Conservation (phyloP, 2,113 vertebrate genomes). For the Paratilapia polleni region DNA sequence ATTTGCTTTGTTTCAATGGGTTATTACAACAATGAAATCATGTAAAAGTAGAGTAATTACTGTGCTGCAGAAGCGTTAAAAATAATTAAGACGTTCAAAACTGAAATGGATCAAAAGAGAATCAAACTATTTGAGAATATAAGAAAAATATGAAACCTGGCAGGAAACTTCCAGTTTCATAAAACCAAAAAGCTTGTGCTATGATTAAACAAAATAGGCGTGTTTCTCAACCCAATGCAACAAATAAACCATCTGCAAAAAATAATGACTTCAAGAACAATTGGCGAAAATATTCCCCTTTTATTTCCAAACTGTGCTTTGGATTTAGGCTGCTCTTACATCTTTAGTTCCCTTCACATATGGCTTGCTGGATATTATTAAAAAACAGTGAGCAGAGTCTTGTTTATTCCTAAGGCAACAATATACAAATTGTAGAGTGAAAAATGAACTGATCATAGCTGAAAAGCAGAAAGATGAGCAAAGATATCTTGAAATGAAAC, state of each 20-base stretch:
- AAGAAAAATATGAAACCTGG: conserved; percentile 24
- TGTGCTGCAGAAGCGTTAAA: conserved; percentile 10
- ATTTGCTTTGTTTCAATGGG: conserved; percentile 50
- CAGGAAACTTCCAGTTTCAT: conserved; percentile 23
- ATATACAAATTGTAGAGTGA: conserved; percentile 68
- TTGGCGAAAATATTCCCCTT: conserved; percentile 62
- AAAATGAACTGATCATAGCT: conserved; percentile 62
- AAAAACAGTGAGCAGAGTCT: conserved; percentile 63
- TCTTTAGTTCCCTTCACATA: conserved; percentile 69
- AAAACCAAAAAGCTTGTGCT: conserved; percentile 34
- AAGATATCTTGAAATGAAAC: conserved; percentile 68
- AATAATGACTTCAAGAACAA: conserved; percentile 64
- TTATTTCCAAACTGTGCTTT: conserved; percentile 69
- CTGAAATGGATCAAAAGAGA: conserved; percentile 12
- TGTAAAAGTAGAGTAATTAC: conserved; percentile 18
- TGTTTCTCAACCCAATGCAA: conserved; percentile 48
- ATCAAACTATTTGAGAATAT: neutral
- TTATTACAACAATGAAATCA: conserved; percentile 42
- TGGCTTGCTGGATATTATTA: conserved; percentile 76
- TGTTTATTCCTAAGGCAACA: conserved; percentile 82
- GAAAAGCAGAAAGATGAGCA: conserved; percentile 73
- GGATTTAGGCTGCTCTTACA: conserved; percentile 70
- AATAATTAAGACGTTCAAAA: conserved; percentile 12
- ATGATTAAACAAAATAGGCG: conserved; percentile 29
- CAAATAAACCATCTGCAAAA: conserved; percentile 60